A percentile compares a stretch with the other conserved stretches of the same genome.
Conservation (phyloP, 1,140 invertebrate genomes). For the Drosophila repleta region DNA sequence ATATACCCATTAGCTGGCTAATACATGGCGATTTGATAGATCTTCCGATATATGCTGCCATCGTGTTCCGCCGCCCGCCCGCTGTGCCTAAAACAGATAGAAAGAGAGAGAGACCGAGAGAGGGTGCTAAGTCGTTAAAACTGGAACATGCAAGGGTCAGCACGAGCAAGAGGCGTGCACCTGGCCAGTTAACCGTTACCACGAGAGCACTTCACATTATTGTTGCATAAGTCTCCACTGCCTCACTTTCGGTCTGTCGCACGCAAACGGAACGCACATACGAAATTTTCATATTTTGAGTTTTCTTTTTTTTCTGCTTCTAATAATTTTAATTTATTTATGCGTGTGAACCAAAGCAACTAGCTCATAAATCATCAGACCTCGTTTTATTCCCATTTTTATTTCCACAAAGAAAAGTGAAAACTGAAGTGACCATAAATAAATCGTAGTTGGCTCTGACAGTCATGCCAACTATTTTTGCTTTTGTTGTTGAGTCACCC, state of each 20-base stretch:
- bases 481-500: slow-evolving; percentile 10
- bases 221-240: slow-evolving; percentile 53
- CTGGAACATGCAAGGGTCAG: slow-evolving; percentile 32
- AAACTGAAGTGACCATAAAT: slow-evolving; percentile 32
- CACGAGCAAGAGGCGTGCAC: slow-evolving; percentile 27
- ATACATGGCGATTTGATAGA: slow-evolving; percentile 33
- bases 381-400: slow-evolving; percentile 8
- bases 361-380: slow-evolving; percentile 53
- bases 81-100: neutral
- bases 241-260: slow-evolving; percentile 27
- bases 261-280: slow-evolving; percentile 51
- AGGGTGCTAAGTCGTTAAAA: slow-evolving; percentile 26
- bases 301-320: slow-evolving; percentile 53
- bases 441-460: slow-evolving; percentile 1
- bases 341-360: slow-evolving; percentile 64
- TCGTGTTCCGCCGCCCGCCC: too few species aligned
- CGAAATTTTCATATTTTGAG: slow-evolving; percentile 17
- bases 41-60: neutral
- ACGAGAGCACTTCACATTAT: slow-evolving; percentile 25
- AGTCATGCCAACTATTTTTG: slow-evolving; percentile 8
- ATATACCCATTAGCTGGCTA: slow-evolving; percentile 54
- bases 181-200: slow-evolving; percentile 18
- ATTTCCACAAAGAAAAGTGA: slow-evolving; percentile 40
- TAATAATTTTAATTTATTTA: slow-evolving; percentile 62
- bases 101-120: too few species aligned